Base-by-base conservation (phyloP, 64 coral and sea anemone genomes). In the Pocillopora damicornis region DNA sequence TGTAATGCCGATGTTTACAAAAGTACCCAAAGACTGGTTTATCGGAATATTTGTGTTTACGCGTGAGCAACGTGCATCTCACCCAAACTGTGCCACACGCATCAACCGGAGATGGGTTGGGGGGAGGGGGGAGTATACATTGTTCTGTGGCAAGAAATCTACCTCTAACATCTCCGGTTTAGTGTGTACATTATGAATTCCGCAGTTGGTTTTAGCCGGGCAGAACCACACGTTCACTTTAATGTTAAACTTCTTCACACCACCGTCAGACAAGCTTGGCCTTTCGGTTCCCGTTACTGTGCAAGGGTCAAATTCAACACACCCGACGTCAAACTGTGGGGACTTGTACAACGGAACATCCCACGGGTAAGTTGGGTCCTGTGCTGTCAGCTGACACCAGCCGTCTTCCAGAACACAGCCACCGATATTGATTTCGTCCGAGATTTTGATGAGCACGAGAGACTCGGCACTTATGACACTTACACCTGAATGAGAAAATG, bases 141-240 rank as follows among this genome's bases (percentile, higher is more conserved):
- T 51, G 7, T 51, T 4, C 7, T 51, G 42, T 51, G 42, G 42
- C 7, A 2, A 51, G 7, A 51, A 51, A 51, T 51, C 2, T 51
- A 51, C 92, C 59, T 94, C 92, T 25, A 94, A 45, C 77, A 94
- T 94, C 56, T 94, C 76, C 34, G 92, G 88, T 9, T 87, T 38
- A 5, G 88, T 81, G 57, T 94, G 92, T 7, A 66, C 42, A 45
- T 94, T 81, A 68, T 94, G 92, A 30, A 94, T 63, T 37, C 89
- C 81, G 35, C 92, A 94, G 72, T 94, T n/a, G 22, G 92, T 94
- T 35, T 76, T 73, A 36, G 76, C 83, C 14, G 92, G 92, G 17
- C 92, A 81, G 20, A 82, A 94, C 92, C 92, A 94, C 13, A 94
- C 76, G 15, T 94, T 94, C 16, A 94, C 92, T 60, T 94, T 94